phyloP scores from a whole-genome alignment of 2,888 invertebrate genomes.

The Sclerodermus sp. region DNA sequence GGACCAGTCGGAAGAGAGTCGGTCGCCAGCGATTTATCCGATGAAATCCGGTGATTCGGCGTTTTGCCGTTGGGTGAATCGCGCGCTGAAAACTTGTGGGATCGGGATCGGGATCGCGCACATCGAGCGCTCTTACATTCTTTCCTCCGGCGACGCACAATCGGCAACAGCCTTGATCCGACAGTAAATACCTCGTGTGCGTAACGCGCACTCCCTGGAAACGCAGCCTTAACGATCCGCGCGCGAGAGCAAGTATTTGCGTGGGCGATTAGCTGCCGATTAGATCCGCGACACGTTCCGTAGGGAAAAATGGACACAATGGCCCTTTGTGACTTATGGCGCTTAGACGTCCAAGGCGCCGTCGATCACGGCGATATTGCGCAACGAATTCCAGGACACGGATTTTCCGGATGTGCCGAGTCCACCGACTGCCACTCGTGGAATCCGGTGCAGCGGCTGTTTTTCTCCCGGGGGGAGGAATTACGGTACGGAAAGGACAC shows the following conservation, averaged over 20 bases:
- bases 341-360: conserved; percentile 25
- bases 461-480: too few species aligned
- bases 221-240: conserved; percentile 34
- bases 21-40: too few species aligned
- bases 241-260: conserved; percentile 39
- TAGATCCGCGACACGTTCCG: conserved; percentile 43
- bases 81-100: not conserved
- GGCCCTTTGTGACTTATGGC: conserved; percentile 46
- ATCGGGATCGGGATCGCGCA: not conserved
- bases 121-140: too few species aligned
- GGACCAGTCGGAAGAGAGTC: too few species aligned
- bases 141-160: conserved; percentile 9
- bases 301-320: conserved; percentile 44
- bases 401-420: conserved; percentile 26
- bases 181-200: conserved; percentile 30
- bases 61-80: too few species aligned
- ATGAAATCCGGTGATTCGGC: too few species aligned
- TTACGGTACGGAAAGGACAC: too few species aligned
- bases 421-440: too few species aligned
- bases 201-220: conserved; percentile 28
- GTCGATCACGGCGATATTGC: conserved; percentile 24
- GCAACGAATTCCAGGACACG: conserved; percentile 43
- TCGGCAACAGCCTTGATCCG: conserved; percentile 30
- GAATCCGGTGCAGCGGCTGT: too few species aligned
- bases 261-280: conserved; percentile 42